A percentile compares a stretch with the other conserved stretches of the same genome.
Evolutionary conservation across 2,113 vertebrate species (phyloP).

Genomic region (Glaucidium brasilianum): DNA sequence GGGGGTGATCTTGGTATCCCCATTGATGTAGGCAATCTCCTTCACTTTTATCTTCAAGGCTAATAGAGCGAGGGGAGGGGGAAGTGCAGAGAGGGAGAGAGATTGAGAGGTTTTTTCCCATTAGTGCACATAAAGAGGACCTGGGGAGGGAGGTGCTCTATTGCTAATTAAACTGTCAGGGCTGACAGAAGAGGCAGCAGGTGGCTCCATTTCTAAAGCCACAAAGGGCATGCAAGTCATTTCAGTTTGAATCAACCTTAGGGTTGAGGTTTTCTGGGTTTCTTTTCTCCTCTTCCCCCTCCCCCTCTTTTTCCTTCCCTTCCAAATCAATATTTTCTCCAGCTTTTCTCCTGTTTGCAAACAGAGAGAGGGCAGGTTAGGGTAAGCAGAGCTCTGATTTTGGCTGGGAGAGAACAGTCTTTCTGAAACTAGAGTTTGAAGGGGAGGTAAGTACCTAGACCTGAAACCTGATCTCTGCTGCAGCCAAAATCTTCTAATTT

Average conservation of each 20-base stretch:
- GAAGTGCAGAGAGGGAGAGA: conserved; percentile 1
- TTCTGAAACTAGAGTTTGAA: background rate
- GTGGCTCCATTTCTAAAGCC: conserved; percentile 77
- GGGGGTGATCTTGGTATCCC: conserved; percentile 94
- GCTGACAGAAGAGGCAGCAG: conserved; percentile 67
- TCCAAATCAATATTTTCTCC: conserved; percentile 42
- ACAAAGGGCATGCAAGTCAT: conserved; percentile 70
- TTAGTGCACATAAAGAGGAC: conserved; percentile 58
- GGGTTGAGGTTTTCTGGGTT: background rate
- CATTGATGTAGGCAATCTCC: conserved; percentile 97
- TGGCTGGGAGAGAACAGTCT: background rate
- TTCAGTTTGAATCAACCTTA: conserved; percentile 62
- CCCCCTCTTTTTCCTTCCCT: conserved; percentile 7
- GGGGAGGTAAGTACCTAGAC: background rate
- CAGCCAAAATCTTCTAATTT: conserved; percentile 71
- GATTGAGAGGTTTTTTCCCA: conserved; percentile 14
- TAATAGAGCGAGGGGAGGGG: conserved; percentile 55
- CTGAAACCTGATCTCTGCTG: conserved; percentile 69
- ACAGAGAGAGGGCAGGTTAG: background rate
- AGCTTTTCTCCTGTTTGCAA: conserved; percentile 23
- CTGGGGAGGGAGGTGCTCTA: conserved; percentile 54
- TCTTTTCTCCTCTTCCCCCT: conserved; percentile 5
- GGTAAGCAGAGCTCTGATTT: background rate
- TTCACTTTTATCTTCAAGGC: conserved; percentile 99
- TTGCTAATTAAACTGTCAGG: conserved; percentile 68